Conservation (phyloP, 1,140 invertebrate genomes). For the Ceratina calcarata region DNA sequence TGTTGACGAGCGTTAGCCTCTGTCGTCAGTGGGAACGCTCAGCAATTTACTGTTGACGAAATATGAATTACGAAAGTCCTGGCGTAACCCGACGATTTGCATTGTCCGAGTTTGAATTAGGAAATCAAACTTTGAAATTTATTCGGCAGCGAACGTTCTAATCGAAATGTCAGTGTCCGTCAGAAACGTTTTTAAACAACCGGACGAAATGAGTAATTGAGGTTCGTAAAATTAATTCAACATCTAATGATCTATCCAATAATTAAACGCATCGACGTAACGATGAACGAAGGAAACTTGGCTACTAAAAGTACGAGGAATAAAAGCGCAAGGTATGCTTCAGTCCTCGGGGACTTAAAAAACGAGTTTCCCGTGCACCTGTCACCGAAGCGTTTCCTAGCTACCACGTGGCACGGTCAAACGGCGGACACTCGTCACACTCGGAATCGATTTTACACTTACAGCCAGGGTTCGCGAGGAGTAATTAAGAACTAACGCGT, state of each 20-base stretch:
- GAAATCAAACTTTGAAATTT: neutral
- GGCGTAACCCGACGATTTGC: neutral
- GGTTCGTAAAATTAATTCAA: too few species aligned
- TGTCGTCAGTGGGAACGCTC: too few species aligned
- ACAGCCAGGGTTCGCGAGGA: neutral
- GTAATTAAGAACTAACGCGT: slow-evolving; percentile 14
- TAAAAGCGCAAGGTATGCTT: neutral
- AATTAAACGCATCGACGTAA: neutral
- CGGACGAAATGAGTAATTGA: too few species aligned
- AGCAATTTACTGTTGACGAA: too few species aligned
- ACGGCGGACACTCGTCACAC: neutral
- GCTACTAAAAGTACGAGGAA: neutral
- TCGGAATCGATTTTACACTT: slow-evolving; percentile 7
- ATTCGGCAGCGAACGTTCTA: too few species aligned
- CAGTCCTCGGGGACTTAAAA: slow-evolving; percentile 10
- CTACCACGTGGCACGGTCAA: slow-evolving; percentile 26
- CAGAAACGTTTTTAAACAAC: too few species aligned
- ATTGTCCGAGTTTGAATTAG: too few species aligned
- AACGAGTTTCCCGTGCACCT: slow-evolving; percentile 35
- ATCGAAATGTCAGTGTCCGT: too few species aligned
- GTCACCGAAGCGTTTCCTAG: slow-evolving; percentile 24
- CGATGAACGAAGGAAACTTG: neutral
- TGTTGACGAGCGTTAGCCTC: neutral
- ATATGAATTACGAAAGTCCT: neutral
- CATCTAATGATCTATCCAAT: too few species aligned